Conservation (phyloP, 2,797 vertebrate species). For the Todus mexicanus region DNA sequence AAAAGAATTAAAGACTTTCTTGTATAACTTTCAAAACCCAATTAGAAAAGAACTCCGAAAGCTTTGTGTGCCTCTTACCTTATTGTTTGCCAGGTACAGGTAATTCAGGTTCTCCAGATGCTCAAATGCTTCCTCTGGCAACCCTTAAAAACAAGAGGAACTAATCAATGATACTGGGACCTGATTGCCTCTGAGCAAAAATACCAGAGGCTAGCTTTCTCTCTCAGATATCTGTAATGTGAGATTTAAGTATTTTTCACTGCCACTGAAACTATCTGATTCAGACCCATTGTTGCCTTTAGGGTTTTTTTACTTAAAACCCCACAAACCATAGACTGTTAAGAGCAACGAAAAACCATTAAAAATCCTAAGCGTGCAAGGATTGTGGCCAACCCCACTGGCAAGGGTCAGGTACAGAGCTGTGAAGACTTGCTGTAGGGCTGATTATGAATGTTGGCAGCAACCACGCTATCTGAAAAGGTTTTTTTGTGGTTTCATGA, state of each 20-base stretch:
- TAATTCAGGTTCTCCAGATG: constrained; percentile 90
- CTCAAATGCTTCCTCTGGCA: constrained; percentile 92
- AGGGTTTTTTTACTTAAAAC: neutral
- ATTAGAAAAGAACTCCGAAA: neutral
- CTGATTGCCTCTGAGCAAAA: constrained; percentile 2
- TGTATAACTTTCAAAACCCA: neutral
- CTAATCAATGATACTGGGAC: constrained; percentile 22
- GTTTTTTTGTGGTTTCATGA: neutral
- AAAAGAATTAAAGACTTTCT: neutral
- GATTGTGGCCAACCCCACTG: neutral
- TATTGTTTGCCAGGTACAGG: constrained; percentile 96
- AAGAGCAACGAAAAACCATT: neutral
- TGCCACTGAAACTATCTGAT: neutral
- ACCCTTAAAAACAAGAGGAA: constrained; percentile 77
- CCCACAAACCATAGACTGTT: neutral
- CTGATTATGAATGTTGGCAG: neutral
- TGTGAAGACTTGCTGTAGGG: neutral
- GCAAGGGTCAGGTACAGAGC: neutral
- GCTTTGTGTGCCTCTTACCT: constrained; percentile 75
- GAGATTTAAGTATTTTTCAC: neutral
- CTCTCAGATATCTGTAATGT: neutral
- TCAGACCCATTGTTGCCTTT: neutral
- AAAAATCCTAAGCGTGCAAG: neutral
- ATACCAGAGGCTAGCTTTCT: neutral
- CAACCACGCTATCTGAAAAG: neutral